These are phyloP conservation scores for Bhutanitis thaidina DNA, from an alignment of 2,888 invertebrate genomes.

Conservation along the genomic window DNA sequence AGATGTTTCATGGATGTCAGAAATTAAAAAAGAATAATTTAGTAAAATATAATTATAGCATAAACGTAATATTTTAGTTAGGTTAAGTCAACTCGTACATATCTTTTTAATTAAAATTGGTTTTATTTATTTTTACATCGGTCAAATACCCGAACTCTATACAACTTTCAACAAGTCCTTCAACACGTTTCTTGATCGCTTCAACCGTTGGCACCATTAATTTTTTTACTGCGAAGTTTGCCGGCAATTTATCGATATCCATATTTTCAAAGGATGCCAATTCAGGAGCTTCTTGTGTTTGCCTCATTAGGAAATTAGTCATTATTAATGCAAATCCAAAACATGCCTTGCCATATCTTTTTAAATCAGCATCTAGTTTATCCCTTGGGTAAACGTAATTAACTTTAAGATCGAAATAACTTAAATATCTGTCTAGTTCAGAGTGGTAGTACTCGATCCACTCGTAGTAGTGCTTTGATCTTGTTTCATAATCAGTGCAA, in stretches of 20 bases:
- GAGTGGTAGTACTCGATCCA: constrained; percentile 37
- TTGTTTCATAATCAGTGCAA: constrained; percentile 35
- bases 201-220: constrained; percentile 3
- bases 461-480: constrained; percentile 30
- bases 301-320: constrained; percentile 26
- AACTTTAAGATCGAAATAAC: constrained; percentile 30
- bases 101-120: too few relatives aligned
- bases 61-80: too few relatives aligned
- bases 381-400: constrained; percentile 32
- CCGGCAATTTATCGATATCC: neutral
- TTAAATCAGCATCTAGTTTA: constrained; percentile 35
- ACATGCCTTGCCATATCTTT: constrained; percentile 29
- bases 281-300: constrained; percentile 29
- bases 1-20: too few relatives aligned
- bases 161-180: constrained; percentile 14
- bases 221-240: neutral
- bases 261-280: constrained; percentile 15
- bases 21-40: too few relatives aligned
- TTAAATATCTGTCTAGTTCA: constrained; percentile 30
- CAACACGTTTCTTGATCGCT: constrained; percentile 10
- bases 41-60: too few relatives aligned
- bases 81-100: too few relatives aligned
- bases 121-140: neutral
- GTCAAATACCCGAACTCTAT: constrained; percentile 11
- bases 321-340: constrained; percentile 27